Conservation (phyloP, 92 coral and sea anemone species). For the Porites lobata region DNA sequence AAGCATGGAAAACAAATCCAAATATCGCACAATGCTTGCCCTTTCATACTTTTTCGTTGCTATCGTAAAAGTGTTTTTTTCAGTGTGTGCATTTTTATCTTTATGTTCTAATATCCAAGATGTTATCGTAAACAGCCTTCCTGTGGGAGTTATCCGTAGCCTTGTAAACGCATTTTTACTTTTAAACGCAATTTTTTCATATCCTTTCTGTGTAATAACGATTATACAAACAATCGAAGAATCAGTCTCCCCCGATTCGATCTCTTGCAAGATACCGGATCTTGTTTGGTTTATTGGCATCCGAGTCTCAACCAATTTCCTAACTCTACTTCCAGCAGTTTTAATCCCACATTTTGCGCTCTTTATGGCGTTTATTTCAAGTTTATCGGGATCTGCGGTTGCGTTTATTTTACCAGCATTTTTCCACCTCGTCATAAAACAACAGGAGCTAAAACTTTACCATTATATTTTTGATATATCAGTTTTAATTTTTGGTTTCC, state of each 20-base stretch:
- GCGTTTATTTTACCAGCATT: conserved; percentile 68
- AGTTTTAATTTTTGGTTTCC: conserved; percentile 45
- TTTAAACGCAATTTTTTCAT: conserved; percentile 61
- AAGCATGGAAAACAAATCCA: conserved; percentile 43
- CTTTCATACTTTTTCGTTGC: conserved; percentile 47
- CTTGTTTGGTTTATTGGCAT: conserved; percentile 55
- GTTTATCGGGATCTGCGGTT: conserved; percentile 61
- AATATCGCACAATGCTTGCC: conserved; percentile 47
- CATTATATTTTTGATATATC: conserved; percentile 47
- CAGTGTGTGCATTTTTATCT: conserved; percentile 60
- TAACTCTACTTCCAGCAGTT: conserved; percentile 59
- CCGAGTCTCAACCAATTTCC: conserved; percentile 50
- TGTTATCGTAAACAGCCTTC: conserved; percentile 67
- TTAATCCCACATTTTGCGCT: conserved; percentile 67
- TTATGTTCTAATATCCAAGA: conserved; percentile 54
- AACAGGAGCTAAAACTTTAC: conserved; percentile 37
- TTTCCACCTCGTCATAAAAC: conserved; percentile 65
- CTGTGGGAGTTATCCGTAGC: conserved; percentile 39
- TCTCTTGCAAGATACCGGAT: conserved; percentile 17
- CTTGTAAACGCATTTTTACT: conserved; percentile 46
- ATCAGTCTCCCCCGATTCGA: conserved; percentile 46
- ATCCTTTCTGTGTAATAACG: conserved; percentile 63
- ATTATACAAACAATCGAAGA: conserved; percentile 64
- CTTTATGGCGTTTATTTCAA: conserved; percentile 64
- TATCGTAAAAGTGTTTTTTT: conserved; percentile 53